Evolutionary conservation across 2,888 invertebrate genomes (phyloP).

Genomic region (Leptinotarsa juncta): DNA sequence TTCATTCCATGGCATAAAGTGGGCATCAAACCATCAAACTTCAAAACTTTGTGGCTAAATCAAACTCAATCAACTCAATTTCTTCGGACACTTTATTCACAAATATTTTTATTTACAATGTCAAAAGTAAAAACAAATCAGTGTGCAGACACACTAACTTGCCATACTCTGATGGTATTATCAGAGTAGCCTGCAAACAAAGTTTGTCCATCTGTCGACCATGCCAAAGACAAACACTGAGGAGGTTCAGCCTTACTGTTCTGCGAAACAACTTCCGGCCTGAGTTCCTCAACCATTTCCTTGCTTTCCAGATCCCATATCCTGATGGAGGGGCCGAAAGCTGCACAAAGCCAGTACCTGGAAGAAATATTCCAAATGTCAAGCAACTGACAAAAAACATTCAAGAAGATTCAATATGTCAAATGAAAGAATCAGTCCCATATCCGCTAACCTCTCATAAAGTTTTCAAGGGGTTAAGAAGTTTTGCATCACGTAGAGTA

Average conservation of each 20-base stretch:
- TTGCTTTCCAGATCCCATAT: constrained; percentile 99
- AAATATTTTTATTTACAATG: constrained; percentile 4
- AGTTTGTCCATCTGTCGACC: constrained; percentile 99
- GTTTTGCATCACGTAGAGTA: constrained; percentile 52
- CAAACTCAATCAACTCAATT: background rate
- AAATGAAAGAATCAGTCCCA: constrained; percentile 61
- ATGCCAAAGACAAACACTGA: constrained; percentile 95
- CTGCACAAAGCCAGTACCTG: constrained; percentile 97
- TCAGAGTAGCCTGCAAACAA: constrained; percentile 99
- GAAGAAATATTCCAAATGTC: constrained; percentile 34
- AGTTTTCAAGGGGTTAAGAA: constrained; percentile 60
- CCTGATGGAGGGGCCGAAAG: constrained; percentile 97
- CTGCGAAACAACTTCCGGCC: constrained; percentile 91
- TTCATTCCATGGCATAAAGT: too few species aligned
- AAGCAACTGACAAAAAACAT: background rate
- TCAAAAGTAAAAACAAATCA: constrained; percentile 33
- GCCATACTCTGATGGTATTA: constrained; percentile 98
- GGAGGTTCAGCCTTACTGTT: constrained; percentile 90
- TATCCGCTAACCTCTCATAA: constrained; percentile 65
- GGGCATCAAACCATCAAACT: background rate
- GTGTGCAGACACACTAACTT: constrained; percentile 89
- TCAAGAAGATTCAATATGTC: background rate
- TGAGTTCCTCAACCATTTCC: constrained; percentile 98
- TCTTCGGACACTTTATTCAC: constrained; percentile 5
- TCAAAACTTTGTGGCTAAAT: background rate